Evolutionary conservation across 2,888 invertebrate species (phyloP).

Genomic region (Mesoligia furuncula): DNA sequence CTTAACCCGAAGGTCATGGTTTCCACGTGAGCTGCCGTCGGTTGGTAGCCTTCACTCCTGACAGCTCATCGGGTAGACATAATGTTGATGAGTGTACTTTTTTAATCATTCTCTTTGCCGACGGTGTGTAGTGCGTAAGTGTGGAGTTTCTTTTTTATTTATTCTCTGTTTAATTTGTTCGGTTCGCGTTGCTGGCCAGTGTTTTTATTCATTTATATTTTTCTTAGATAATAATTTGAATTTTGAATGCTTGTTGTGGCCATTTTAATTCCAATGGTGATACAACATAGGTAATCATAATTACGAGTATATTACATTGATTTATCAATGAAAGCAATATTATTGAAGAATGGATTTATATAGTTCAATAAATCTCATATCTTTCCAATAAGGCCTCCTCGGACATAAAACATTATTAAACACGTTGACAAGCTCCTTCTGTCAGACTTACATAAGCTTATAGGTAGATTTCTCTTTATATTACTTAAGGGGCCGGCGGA

Average conservation of each 20-base stretch:
- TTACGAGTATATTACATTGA: too few relatives aligned
- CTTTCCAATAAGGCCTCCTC: background rate
- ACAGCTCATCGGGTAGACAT: conserved; percentile 85
- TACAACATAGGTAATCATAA: background rate
- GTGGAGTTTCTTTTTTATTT: conserved; percentile 36
- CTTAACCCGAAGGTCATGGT: conserved; percentile 75
- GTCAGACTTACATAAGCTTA: background rate
- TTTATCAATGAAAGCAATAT: too few relatives aligned
- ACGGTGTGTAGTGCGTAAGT: conserved; percentile 58
- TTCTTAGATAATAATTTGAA: background rate
- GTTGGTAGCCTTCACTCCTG: conserved; percentile 84
- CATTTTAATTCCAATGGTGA: background rate
- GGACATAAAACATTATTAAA: background rate
- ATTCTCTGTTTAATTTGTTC: conserved; percentile 43
- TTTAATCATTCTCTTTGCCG: conserved; percentile 77
- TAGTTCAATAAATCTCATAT: conserved; percentile 7
- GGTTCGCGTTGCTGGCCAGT: conserved; percentile 13
- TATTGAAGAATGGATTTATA: background rate
- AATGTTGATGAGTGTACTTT: conserved; percentile 82
- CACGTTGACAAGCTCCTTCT: background rate
- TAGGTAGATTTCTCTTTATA: background rate
- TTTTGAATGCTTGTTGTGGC: background rate
- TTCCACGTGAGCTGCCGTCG: conserved; percentile 69
- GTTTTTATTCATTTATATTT: background rate
- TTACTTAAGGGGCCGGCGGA: too few relatives aligned